Evolutionary conservation across 2,113 vertebrate species (phyloP).

Genomic region (Aplodontia rufa): DNA sequence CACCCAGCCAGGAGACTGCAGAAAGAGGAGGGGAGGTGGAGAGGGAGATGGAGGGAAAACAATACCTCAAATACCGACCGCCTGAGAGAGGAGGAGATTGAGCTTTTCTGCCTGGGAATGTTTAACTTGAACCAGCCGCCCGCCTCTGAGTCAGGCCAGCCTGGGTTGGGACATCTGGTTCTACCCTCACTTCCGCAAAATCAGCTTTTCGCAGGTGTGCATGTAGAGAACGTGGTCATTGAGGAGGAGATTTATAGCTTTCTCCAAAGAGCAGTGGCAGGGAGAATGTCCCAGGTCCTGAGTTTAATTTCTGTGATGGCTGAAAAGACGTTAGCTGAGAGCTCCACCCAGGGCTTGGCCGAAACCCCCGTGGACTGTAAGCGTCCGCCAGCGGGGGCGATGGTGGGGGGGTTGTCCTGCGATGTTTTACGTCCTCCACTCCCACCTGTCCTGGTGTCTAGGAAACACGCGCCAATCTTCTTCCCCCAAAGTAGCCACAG

Average conservation of each 20-base stretch:
- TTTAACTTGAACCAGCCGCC: background rate
- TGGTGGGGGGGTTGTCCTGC: background rate
- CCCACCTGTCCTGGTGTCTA: fast-evolving
- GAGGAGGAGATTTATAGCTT: background rate
- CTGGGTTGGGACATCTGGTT: background rate
- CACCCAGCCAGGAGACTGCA: background rate
- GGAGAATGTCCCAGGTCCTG: background rate
- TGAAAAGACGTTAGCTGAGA: background rate
- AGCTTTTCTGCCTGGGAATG: slow-evolving; percentile 15
- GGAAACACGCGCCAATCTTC: fast-evolving
- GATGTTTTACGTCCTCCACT: background rate
- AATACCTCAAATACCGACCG: fast-evolving
- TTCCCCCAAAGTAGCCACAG: background rate
- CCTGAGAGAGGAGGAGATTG: background rate
- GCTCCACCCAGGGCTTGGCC: background rate
- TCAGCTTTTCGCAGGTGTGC: slow-evolving; percentile 10
- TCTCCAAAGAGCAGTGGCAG: background rate
- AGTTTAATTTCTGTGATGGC: background rate
- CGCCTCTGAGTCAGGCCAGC: background rate
- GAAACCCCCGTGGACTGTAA: background rate
- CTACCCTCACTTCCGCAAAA: background rate
- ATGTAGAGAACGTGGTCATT: background rate
- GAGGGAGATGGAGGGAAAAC: background rate
- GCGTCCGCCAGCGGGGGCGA: background rate
- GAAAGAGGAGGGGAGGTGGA: background rate